A percentile compares a stretch with the other conserved stretches of the same genome.
Evolutionary conservation across 2,888 invertebrate species (phyloP).

Genomic region (Troglohyphantes excavatus): DNA sequence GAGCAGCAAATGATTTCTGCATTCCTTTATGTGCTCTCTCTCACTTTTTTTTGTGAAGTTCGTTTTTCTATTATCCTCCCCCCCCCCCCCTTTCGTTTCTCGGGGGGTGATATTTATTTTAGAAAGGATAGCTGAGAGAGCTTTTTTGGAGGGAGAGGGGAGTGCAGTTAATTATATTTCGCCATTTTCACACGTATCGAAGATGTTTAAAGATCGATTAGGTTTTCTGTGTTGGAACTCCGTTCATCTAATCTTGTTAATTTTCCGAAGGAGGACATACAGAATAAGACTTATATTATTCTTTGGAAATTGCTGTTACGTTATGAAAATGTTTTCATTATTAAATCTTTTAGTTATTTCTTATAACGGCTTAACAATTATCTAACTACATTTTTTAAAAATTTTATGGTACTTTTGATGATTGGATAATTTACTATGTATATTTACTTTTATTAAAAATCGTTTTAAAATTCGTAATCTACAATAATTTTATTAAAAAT

Average conservation of each 20-base stretch:
- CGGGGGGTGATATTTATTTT: conserved; percentile 45
- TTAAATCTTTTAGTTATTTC: no score
- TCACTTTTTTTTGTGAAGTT: neutral
- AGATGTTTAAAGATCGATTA: conserved; percentile 58
- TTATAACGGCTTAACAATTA: no score
- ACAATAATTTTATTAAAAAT: no score
- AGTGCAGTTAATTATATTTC: conserved; percentile 35
- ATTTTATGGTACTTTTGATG: no score
- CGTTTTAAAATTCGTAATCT: no score
- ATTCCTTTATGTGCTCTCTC: conserved; percentile 19
- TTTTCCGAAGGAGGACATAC: no score
- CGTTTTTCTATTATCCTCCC: neutral
- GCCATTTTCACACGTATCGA: conserved; percentile 14
- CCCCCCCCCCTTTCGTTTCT: neutral
- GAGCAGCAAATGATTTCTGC: conserved; percentile 43
- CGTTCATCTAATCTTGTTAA: neutral
- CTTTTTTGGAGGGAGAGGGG: conserved; percentile 9
- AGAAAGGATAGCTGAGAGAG: conserved; percentile 9
- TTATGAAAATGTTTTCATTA: no score
- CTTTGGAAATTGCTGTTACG: no score
- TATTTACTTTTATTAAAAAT: no score
- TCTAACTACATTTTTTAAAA: no score
- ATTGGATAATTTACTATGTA: no score
- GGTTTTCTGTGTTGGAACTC: conserved; percentile 5
- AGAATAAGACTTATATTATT: no score